Conservation (phyloP, 2,113 vertebrate species). For the Sterrhoptilus dennistouni region DNA sequence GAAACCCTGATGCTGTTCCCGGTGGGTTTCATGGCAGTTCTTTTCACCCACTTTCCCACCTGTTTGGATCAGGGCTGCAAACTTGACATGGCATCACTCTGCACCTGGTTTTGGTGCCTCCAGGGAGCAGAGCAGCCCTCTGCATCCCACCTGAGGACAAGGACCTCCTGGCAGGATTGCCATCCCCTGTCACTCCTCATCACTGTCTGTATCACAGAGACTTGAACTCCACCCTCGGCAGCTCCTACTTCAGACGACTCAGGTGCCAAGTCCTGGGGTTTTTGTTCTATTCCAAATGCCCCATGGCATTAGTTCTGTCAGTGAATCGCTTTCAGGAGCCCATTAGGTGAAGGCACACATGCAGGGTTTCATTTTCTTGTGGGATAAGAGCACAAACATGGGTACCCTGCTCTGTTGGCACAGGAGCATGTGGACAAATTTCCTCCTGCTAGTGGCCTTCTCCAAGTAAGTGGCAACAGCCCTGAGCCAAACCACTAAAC, state of each 20-base stretch:
- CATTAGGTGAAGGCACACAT: background rate
- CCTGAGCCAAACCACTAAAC: background rate
- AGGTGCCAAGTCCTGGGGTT: background rate
- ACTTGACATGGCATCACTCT: fast-evolving
- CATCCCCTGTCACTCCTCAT: background rate
- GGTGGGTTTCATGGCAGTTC: background rate
- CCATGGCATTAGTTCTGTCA: background rate
- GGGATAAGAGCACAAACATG: background rate
- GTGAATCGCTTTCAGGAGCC: background rate
- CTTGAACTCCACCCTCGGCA: background rate
- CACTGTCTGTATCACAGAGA: fast-evolving
- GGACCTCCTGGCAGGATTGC: background rate
- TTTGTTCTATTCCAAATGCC: background rate
- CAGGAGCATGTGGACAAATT: background rate
- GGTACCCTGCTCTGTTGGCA: background rate
- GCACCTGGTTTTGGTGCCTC: fast-evolving
- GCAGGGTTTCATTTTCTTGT: background rate
- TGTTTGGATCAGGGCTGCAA: background rate
- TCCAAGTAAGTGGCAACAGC: background rate
- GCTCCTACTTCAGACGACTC: background rate
- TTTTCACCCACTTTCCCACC: background rate
- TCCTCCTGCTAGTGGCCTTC: background rate
- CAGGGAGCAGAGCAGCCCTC: background rate
- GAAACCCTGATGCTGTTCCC: background rate
- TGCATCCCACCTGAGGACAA: fast-evolving